Evolutionary conservation across 2,797 vertebrate species (phyloP).

Genomic region (Amblyraja radiata): DNA sequence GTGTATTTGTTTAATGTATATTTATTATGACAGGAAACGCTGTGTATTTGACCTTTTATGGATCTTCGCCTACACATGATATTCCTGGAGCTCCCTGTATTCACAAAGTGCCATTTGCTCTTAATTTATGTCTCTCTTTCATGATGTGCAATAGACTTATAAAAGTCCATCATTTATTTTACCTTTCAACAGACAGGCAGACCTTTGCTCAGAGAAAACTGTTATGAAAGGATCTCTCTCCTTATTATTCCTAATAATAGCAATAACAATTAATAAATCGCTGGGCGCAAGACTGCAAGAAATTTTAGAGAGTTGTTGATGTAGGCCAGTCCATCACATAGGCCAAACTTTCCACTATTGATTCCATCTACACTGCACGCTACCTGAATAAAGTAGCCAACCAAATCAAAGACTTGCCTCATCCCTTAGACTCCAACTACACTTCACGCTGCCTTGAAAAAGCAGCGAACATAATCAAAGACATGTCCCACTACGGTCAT

Average conservation of each 20-base stretch:
- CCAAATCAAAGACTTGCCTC: no score
- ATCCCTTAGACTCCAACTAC: no score
- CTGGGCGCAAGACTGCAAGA: no score
- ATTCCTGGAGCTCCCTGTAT: not conserved
- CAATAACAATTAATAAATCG: not conserved
- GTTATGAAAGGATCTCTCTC: not conserved
- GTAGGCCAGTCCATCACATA: no score
- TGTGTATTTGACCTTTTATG: not conserved
- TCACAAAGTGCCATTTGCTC: not conserved
- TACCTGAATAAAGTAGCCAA: no score
- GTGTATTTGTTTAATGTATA: not conserved
- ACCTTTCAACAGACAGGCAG: not conserved
- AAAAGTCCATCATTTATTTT: not conserved
- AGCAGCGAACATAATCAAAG: no score
- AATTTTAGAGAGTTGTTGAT: no score
- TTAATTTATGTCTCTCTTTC: not conserved
- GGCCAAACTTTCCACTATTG: no score
- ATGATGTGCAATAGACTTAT: not conserved
- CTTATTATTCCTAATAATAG: not conserved
- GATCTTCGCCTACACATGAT: not conserved
- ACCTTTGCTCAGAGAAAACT: not conserved
- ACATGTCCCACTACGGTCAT: no score
- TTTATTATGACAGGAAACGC: constrained; percentile 4
- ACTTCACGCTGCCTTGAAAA: no score
- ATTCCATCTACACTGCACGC: not conserved